Evolutionary conservation across 2,113 vertebrate genomes (phyloP), one percentile per base, ranked within the genome.

Genomic region (Dolichallabes microphthalmus): DNA sequence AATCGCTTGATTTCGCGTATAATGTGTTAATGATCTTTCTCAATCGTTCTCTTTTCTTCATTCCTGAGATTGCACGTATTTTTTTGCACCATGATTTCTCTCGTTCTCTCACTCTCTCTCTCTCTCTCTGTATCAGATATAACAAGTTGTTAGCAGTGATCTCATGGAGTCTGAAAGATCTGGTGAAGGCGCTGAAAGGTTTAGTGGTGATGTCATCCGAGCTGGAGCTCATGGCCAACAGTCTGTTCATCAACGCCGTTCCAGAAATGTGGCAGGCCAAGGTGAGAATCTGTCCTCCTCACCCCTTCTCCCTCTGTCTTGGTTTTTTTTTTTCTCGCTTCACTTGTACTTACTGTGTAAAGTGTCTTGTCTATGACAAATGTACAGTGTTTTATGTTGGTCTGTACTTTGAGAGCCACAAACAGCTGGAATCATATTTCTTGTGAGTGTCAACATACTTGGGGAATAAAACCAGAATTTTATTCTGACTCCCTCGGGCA

Each of bases 121-220:
- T 76, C 19, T n/a, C 11, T 83, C 35, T 64, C 14, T 88, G 32
- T 84, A 73, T 77, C 76, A 98, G 97, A 91, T 98, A 97, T 88
- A 98, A 98, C 89, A 94, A 88, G 82, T 92, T 98, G 86, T 91
- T 98, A 69, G 88, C 80, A n/a, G 94, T 95, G 69, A 96, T 97
- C 88, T 94, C 92, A 45, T 91, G 90, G 85, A 95, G 94, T 3
- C 93, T 98, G 39, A 55, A 86, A 76, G 97, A 98, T 87, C 89
- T 97, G 55, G 92, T 96, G 83, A 97, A 97, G 90, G 97, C 97
- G 64, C 94, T 98, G 76, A 96, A 96, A 87, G 97, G 97, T 86
- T 94, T 96, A 85, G 95, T 96, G 0, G 95, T 98, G 89, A 98
- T 98, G 97, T 99, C 97, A 78, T 97, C 94, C 6, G 93, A 95